Base-by-base conservation (phyloP, 2,888 invertebrate genomes). In the Cenopis cana region DNA sequence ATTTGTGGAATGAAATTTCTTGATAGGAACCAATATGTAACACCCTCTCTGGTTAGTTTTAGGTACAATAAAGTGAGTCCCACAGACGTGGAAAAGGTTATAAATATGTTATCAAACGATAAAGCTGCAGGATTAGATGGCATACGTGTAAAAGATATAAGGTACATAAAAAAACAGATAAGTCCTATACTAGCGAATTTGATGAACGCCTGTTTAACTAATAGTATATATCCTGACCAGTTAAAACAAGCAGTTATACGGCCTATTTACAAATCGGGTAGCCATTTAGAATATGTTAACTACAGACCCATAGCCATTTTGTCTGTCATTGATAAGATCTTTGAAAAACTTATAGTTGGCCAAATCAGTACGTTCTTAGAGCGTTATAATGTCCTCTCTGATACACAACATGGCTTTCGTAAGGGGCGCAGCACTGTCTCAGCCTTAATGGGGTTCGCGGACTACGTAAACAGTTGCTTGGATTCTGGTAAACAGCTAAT, bases 281-380 rank as follows among this genome's bases (percentile, higher is more conserved):
- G 56, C 24, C 68, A 70, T 20, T 49, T 52, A 12, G 66, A 74
- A 14, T 74, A 69, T 60, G 29, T 20, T 4, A 71, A 74, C 24
- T 73, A 73, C 46, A 68, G 73, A 55, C 73, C 72, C 12, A 75
- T 72, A 6, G 68, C 73, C n/a, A 72, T 75, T 18, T 49, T 72
- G 12, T 69, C 64, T 12, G 29, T 65, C 3, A 62, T 67, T 33
- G 50, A 73, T 55, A 73, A 69, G 54, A 64, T 62, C 12, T 11
- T 38, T 29, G 29, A 29, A n/a, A 18, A 59, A 36, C 20, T 49
- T 9, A 14, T 60, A 6, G 56, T 57, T 9, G 20, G n/a, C 14
- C 60, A 60, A 60, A 24, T 60, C 0, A 60, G 46, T 46, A 4
- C 10, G 2, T 60, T 60, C 3, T 20, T 60, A 20, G 60, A 49